Conservation (phyloP, 2,797 vertebrate genomes). For the Etheostoma perlongum region DNA sequence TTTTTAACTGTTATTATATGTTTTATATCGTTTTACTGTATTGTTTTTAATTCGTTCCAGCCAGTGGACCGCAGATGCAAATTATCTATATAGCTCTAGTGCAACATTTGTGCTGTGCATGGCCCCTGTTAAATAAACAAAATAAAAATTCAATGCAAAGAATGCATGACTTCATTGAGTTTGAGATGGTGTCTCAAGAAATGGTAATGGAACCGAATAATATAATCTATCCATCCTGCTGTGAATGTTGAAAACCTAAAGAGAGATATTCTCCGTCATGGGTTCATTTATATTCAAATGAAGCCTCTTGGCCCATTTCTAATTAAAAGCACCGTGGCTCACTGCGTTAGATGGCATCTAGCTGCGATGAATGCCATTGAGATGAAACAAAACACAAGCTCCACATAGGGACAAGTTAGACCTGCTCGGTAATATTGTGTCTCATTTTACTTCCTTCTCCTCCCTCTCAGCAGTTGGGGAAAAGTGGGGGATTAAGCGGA, state of each 20-base stretch:
- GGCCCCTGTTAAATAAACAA: too few species aligned
- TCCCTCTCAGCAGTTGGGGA: conserved; percentile 24
- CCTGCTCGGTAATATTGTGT: conserved; percentile 40
- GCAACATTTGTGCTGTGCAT: too few species aligned
- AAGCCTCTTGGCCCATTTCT: conserved; percentile 53
- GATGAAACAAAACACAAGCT: conserved; percentile 49
- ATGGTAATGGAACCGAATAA: conserved; percentile 26
- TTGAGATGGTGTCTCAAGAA: background rate
- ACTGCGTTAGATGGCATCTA: conserved; percentile 28
- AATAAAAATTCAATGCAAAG: background rate
- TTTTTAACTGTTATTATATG: too few species aligned
- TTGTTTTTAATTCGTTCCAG: too few species aligned
- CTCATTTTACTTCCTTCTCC: conserved; percentile 42
- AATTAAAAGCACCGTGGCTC: conserved; percentile 60
- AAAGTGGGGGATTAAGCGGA: conserved; percentile 62
- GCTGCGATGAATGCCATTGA: conserved; percentile 50
- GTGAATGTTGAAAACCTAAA: conserved; percentile 29
- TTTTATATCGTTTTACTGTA: too few species aligned
- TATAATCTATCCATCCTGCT: conserved; percentile 23
- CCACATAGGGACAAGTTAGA: conserved; percentile 54
- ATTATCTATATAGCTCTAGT: too few species aligned
- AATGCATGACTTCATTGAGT: background rate
- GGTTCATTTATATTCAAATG: conserved; percentile 69
- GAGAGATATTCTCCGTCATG: conserved; percentile 38
- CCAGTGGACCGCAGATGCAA: too few species aligned